Conservation (phyloP, 2,797 vertebrate genomes). For the Epinephelus malabaricus region DNA sequence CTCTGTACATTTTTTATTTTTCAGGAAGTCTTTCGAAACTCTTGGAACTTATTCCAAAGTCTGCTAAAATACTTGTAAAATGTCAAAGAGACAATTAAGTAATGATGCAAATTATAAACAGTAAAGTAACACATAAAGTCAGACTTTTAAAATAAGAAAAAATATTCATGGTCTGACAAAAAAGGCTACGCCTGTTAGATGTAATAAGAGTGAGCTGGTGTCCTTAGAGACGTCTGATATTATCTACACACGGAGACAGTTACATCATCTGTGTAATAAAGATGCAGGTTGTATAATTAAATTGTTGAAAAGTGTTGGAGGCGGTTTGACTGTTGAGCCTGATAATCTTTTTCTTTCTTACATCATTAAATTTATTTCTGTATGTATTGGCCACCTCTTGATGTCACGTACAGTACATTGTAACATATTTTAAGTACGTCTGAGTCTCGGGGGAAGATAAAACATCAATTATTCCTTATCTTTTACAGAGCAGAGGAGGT, state of each 20-base stretch:
- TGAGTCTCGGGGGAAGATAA: neutral
- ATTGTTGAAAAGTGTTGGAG: slow-evolving; percentile 2
- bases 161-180: neutral
- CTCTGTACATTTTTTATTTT: neutral
- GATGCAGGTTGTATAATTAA: neutral
- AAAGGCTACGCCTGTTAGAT: neutral
- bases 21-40: neutral
- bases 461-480: neutral
- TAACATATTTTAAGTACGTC: neutral
- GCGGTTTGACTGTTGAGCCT: neutral
- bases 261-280: slow-evolving; percentile 17
- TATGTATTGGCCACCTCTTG: no score
- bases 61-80: neutral
- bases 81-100: neutral
- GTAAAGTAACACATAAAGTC: no score
- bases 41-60: neutral
- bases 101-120: neutral
- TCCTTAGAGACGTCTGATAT: slow-evolving; percentile 21
- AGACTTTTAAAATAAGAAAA: neutral
- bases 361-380: no score
- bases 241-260: slow-evolving; percentile 17
- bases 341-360: neutral
- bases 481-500: neutral
- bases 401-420: no score
- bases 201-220: slow-evolving; percentile 20